Evolutionary conservation across 53 echinoderm and acorn worm genomes (phyloP).

Genomic region (Pentamera pediparva): DNA sequence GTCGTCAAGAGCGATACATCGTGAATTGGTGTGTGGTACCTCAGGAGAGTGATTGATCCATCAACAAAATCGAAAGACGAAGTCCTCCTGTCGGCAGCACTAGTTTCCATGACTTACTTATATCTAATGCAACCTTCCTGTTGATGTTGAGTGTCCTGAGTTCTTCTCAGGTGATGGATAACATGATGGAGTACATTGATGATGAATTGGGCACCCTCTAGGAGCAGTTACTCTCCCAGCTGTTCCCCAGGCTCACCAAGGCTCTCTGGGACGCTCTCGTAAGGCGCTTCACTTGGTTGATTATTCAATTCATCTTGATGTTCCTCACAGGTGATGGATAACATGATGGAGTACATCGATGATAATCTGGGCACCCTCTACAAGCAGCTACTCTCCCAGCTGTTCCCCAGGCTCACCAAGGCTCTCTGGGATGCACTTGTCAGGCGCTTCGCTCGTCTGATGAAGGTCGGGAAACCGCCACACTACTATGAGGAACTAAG

Average conservation of each 20-base stretch:
- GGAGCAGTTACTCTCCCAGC: constrained; percentile 83
- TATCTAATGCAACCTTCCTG: too few relatives aligned
- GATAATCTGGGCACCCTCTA: constrained; percentile 86
- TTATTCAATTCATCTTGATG: neutral
- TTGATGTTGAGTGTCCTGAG: too few relatives aligned
- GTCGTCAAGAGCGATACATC: constrained; percentile 60
- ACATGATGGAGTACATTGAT: constrained; percentile 78
- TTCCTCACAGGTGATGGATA: constrained; percentile 59
- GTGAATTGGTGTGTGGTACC: too few relatives aligned
- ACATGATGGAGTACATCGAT: constrained; percentile 78
- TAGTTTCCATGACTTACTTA: too few relatives aligned
- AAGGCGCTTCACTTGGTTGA: constrained; percentile 43
- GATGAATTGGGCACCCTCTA: constrained; percentile 85
- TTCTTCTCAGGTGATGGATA: constrained; percentile 59
- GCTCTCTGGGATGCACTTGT: constrained; percentile 80
- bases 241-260: constrained; percentile 78
- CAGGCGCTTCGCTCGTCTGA: constrained; percentile 44
- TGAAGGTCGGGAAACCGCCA: constrained; percentile 66
- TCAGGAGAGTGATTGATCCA: too few relatives aligned
- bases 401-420: constrained; percentile 78
- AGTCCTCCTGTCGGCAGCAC: too few relatives aligned
- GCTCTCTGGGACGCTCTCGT: constrained; percentile 81
- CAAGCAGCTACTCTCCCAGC: constrained; percentile 85
- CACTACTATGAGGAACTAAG: constrained; percentile 67
- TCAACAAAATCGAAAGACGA: too few relatives aligned